Percentiles rank a stretch among this genome's conserved stretches.
Conservation (phyloP, 2,888 invertebrate species). For the Iphiclides podalirius region DNA sequence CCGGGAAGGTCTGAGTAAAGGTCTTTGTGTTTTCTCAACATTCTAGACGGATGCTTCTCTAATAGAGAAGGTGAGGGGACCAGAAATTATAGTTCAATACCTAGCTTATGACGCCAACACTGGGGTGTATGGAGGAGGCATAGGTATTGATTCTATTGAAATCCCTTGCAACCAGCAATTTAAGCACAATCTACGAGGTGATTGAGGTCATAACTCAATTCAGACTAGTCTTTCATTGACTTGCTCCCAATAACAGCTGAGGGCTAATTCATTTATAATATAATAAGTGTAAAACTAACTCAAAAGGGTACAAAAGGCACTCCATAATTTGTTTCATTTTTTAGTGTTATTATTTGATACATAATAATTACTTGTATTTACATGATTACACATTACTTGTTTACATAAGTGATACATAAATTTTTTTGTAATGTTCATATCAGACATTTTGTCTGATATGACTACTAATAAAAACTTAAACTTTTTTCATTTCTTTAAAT, state of each 20-base stretch:
- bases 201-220: conserved; percentile 86
- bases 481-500: too few species aligned
- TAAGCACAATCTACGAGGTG: conserved; percentile 89
- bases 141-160: conserved; percentile 79
- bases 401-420: too few species aligned
- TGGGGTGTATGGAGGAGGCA: conserved; percentile 68
- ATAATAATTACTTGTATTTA: too few species aligned
- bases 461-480: too few species aligned
- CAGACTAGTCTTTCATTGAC: conserved; percentile 91
- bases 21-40: conserved; percentile 73
- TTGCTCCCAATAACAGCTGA: conserved; percentile 68
- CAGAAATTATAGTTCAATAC: conserved; percentile 82
- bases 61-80: conserved; percentile 84
- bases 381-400: too few species aligned
- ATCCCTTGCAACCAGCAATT: conserved; percentile 85
- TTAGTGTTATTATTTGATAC: too few species aligned
- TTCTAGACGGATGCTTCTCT: conserved; percentile 86
- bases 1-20: conserved; percentile 92
- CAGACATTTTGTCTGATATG: too few species aligned
- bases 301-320: too few species aligned
- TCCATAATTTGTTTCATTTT: too few species aligned
- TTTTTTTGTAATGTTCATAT: too few species aligned
- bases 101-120: conserved; percentile 74
- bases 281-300: too few species aligned
- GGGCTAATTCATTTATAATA: conserved; percentile 43